Evolutionary conservation across 2,888 invertebrate species (phyloP).

Genomic region (Oegoconia quadripuncta): DNA sequence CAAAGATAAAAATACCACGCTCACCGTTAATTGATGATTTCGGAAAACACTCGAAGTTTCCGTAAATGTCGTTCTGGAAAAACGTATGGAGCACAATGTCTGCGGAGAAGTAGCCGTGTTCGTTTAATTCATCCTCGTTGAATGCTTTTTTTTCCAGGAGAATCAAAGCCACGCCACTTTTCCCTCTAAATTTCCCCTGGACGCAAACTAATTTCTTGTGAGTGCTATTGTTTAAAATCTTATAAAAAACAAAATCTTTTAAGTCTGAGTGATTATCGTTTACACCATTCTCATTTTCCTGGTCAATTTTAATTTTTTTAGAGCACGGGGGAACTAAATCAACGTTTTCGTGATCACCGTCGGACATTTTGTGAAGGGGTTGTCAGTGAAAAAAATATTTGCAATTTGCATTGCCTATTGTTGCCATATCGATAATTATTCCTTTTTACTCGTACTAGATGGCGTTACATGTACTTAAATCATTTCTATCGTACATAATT

Average conservation of each 20-base stretch:
- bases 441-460: too few species aligned
- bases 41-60: constrained; percentile 87
- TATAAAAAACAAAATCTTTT: constrained; percentile 82
- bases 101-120: constrained; percentile 80
- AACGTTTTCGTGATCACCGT: constrained; percentile 55
- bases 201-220: constrained; percentile 85
- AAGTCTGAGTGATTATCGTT: constrained; percentile 66
- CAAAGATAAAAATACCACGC: constrained; percentile 33
- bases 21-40: constrained; percentile 81
- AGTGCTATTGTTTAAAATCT: constrained; percentile 85
- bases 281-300: constrained; percentile 54
- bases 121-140: constrained; percentile 79
- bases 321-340: constrained; percentile 44
- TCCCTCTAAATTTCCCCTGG: constrained; percentile 82
- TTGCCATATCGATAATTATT: too few species aligned
- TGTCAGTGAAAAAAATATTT: constrained; percentile 33
- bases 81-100: constrained; percentile 80
- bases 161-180: constrained; percentile 83
- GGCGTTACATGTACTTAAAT: too few species aligned
- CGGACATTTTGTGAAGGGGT: constrained; percentile 64
- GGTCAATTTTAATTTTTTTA: constrained; percentile 65
- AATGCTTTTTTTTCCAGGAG: constrained; percentile 91
- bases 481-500: too few species aligned
- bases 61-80: constrained; percentile 92
- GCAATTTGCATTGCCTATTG: too few species aligned